These are phyloP conservation scores for Quadriops clusia DNA, from an alignment of 2,888 invertebrate species.

Conservation along the genomic window DNA sequence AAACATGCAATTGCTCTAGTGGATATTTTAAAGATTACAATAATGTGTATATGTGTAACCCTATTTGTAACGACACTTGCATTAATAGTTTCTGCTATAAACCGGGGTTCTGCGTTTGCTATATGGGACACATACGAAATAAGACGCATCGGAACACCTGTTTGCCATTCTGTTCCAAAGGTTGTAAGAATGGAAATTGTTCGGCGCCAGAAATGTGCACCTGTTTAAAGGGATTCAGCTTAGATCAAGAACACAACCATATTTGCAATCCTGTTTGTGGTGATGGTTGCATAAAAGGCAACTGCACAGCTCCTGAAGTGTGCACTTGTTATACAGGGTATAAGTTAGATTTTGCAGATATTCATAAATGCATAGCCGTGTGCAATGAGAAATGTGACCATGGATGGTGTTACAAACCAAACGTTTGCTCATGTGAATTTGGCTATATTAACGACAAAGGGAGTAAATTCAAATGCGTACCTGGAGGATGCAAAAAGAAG, in stretches of 20 bases:
- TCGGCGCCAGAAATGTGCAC: constrained; percentile 10
- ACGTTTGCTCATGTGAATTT: constrained; percentile 20
- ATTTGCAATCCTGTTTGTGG: constrained; percentile 9
- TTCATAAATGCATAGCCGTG: constrained; percentile 11
- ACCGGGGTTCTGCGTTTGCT: constrained; percentile 4
- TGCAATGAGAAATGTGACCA: constrained; percentile 11
- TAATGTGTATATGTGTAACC: too few relatives aligned
- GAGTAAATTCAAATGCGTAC: too few relatives aligned
- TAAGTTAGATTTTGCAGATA: constrained; percentile 18
- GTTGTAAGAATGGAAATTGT: constrained; percentile 2
- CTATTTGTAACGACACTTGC: constrained; percentile 23
- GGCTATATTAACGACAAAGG: too few relatives aligned
- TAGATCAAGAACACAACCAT: constrained; percentile 11
- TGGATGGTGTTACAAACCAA: constrained; percentile 15
- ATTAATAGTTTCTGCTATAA: constrained; percentile 18
- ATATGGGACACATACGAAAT: constrained; percentile 4
- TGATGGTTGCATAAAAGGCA: constrained; percentile 7
- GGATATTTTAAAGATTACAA: too few relatives aligned
- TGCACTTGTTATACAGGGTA: constrained; percentile 20
- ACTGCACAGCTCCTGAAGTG: constrained; percentile 8
- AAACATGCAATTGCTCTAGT: too few relatives aligned
- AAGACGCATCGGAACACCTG: constrained; percentile 6
- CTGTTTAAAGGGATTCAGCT: constrained; percentile 12
- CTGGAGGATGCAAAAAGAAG: constrained; percentile 6
- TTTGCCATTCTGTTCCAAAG: constrained; percentile 5